Evolutionary conservation across 2,888 invertebrate species (phyloP).

Genomic region (Drosophila cracens): DNA sequence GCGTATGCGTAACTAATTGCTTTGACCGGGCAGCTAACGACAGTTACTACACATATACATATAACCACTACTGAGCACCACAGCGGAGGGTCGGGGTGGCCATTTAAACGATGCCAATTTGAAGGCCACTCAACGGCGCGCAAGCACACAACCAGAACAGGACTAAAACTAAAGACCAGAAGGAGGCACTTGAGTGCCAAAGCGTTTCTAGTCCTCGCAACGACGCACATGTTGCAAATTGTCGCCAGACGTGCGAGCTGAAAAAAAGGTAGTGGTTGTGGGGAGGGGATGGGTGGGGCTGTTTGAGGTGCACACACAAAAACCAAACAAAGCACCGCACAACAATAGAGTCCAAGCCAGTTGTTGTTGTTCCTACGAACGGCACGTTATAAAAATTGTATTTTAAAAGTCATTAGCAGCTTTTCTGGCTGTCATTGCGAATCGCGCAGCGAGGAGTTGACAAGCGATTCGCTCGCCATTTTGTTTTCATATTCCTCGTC

Average conservation of each 20-base stretch:
- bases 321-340: constrained; percentile 15
- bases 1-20: constrained; percentile 68
- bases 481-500: constrained; percentile 25
- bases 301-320: constrained; percentile 11
- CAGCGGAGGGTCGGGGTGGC: constrained; percentile 19
- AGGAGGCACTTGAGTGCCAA: constrained; percentile 34
- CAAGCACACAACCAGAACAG: constrained; percentile 19
- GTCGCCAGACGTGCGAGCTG: constrained; percentile 54
- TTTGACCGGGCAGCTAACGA: constrained; percentile 59
- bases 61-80: neutral
- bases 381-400: constrained; percentile 66
- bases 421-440: constrained; percentile 68
- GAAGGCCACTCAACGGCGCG: constrained; percentile 56
- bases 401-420: constrained; percentile 84
- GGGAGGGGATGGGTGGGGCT: neutral
- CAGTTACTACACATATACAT: constrained; percentile 21
- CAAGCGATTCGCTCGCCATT: constrained; percentile 46
- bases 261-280: neutral
- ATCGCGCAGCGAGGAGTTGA: constrained; percentile 33
- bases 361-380: constrained; percentile 11
- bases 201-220: constrained; percentile 32
- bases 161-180: constrained; percentile 24
- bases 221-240: constrained; percentile 70
- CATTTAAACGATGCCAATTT: constrained; percentile 67
- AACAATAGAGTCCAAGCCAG: constrained; percentile 30